Base-by-base conservation (phyloP, 2,797 vertebrate species). In the Bufotes viridis region DNA sequence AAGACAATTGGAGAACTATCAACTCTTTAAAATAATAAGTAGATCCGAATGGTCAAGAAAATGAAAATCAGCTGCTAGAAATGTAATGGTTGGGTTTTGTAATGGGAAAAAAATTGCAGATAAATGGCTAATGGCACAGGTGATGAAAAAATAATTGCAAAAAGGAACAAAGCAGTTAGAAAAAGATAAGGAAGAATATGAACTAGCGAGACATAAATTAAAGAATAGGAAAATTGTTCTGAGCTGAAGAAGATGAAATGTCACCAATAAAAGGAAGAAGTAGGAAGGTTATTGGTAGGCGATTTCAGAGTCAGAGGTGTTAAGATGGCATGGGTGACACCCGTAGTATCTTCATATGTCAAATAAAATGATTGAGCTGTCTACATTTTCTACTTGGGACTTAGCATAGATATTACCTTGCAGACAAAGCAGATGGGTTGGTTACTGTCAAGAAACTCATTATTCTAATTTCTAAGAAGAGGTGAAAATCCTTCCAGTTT, bases 111-210 rank as follows among this genome's bases (percentile, higher is more conserved):
- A 75, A 89, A 69, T 83, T 87, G 74, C 85, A 89, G 80, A 84
- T 89, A 81, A 89, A 75, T 67, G 51, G 74, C 80, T 80, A 63
- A 79, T 87, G 75, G 86, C 84, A 87, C 55, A 87, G 63, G 88
- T 80, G 75, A 84, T 89, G 85, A 89, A 87, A 87, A 78, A 79
- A 87, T 87, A 87, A 89, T 89, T 89, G 85, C 74, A 84, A 87
- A 55, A 80, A 78, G 75, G 85, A 83, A 89, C 29, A 80, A 84
- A 67, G 81, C 84, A 87, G 88, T 87, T 87, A 79, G 70, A 72
- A 86, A 83, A 74, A 87, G 88, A 89, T 87, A 87, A 84, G 63
- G 42, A 69, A 82, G 83, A 89, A 86, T 82, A 34, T 63, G 85
- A 84, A 67, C 85, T 87, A 61, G 85, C 85, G 75, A 87, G 88